These are phyloP conservation scores for Operophtera brumata DNA, from an alignment of 2,888 invertebrate genomes.

Conservation along the genomic window DNA sequence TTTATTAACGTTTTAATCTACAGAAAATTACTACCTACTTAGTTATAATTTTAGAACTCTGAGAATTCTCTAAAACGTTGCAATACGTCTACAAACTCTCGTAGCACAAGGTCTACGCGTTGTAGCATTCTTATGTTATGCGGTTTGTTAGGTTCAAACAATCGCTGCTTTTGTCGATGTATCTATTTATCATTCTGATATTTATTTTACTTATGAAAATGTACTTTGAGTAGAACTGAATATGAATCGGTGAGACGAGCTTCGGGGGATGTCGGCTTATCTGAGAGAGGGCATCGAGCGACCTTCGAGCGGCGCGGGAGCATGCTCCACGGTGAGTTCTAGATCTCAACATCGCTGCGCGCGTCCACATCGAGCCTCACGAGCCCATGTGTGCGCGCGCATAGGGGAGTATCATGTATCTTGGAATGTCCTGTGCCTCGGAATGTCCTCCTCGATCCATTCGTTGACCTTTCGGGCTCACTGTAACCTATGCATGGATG, in stretches of 20 bases:
- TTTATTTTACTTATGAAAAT: constrained; percentile 20
- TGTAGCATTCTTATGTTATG: constrained; percentile 7
- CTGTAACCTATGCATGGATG: constrained; percentile 74
- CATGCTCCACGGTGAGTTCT: constrained; percentile 75
- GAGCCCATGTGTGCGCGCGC: constrained; percentile 64
- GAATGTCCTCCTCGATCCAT: constrained; percentile 80
- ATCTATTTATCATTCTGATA: constrained; percentile 2
- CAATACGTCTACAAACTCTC: constrained; percentile 16
- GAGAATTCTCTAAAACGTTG: constrained; percentile 10
- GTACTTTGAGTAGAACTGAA: constrained; percentile 57
- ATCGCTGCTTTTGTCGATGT: constrained; percentile 2
- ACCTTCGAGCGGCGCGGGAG: constrained; percentile 40
- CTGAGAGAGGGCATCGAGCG: constrained; percentile 35
- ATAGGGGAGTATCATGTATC: constrained; percentile 81
- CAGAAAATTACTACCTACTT: neutral
- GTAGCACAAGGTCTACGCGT: constrained; percentile 21
- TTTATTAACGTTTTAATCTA: too few relatives aligned
- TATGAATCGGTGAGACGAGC: constrained; percentile 44
- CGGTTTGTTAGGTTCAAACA: neutral
- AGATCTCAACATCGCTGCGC: constrained; percentile 81
- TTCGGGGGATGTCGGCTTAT: constrained; percentile 25
- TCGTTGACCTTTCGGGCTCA: constrained; percentile 70
- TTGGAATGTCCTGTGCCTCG: constrained; percentile 83
- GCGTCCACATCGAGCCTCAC: constrained; percentile 57
- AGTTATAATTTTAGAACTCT: neutral